phyloP scores from a whole-genome alignment of 2,113 vertebrate genomes.

The Phocoena phocoena region DNA sequence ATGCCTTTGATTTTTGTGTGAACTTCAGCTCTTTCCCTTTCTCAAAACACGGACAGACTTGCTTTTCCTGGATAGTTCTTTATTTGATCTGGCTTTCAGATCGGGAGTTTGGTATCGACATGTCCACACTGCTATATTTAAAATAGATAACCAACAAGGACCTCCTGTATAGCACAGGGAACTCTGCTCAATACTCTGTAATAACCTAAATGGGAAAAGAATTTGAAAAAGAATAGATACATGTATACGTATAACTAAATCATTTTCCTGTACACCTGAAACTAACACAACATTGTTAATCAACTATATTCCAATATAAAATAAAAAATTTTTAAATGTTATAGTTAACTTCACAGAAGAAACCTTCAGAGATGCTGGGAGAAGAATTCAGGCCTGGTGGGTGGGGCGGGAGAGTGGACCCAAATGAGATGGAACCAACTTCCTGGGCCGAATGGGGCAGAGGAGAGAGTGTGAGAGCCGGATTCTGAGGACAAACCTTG shows the following conservation, averaged over 20 bases:
- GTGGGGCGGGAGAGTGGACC: not conserved
- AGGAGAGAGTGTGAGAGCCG: accelerated
- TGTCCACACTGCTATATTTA: too few species aligned
- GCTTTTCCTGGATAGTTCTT: not conserved
- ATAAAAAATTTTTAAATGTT: not conserved
- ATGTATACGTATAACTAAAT: too few species aligned
- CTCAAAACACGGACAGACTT: not conserved
- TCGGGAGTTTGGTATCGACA: not conserved
- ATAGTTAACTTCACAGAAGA: not conserved
- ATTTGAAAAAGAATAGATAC: too few species aligned
- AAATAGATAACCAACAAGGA: too few species aligned
- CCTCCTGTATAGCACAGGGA: too few species aligned
- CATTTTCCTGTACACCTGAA: not conserved
- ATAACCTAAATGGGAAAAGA: too few species aligned
- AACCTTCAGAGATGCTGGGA: not conserved
- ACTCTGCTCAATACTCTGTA: too few species aligned
- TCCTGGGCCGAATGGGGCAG: not conserved
- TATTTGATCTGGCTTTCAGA: not conserved
- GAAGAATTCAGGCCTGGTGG: not conserved
- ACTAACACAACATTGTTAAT: not conserved
- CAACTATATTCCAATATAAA: not conserved
- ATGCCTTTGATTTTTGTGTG: not conserved
- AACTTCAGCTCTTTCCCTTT: not conserved
- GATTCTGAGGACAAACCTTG: not conserved
- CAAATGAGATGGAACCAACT: not conserved